These are phyloP conservation scores for Trilocha varians DNA, from an alignment of 2,888 invertebrate species.

Conservation along the genomic window DNA sequence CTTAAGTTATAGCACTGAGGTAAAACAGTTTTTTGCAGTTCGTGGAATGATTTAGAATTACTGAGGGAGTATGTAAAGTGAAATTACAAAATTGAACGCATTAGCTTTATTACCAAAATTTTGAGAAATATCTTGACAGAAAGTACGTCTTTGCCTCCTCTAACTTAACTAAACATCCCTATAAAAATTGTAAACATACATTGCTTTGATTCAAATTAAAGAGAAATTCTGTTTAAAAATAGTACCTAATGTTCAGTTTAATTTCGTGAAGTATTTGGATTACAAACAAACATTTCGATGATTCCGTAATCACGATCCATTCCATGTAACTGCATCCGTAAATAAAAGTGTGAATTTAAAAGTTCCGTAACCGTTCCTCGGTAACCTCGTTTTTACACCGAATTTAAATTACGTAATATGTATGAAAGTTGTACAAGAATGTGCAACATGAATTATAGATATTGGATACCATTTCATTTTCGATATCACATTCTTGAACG, in stretches of 20 bases:
- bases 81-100: no score
- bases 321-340: slow-evolving; percentile 38
- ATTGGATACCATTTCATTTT: no score
- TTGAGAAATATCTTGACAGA: no score
- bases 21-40: no score
- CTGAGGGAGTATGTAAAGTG: no score
- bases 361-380: slow-evolving; percentile 29
- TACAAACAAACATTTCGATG: slow-evolving; percentile 26
- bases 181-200: no score
- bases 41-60: no score
- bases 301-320: slow-evolving; percentile 26
- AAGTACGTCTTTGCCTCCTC: no score
- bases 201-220: neutral
- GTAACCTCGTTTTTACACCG: neutral
- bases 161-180: no score
- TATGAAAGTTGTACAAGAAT: neutral
- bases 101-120: no score
- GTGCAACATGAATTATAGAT: neutral
- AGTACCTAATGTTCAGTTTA: neutral
- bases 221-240: neutral
- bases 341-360: slow-evolving; percentile 31
- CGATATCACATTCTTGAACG: no score
- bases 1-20: slow-evolving; percentile 5
- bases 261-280: slow-evolving; percentile 6
- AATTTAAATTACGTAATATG: slow-evolving; percentile 13